Evolutionary conservation across 30 jellyfish, hydroid and myxozoan genomes (phyloP).

Genomic region (Chironex yamaguchii): DNA sequence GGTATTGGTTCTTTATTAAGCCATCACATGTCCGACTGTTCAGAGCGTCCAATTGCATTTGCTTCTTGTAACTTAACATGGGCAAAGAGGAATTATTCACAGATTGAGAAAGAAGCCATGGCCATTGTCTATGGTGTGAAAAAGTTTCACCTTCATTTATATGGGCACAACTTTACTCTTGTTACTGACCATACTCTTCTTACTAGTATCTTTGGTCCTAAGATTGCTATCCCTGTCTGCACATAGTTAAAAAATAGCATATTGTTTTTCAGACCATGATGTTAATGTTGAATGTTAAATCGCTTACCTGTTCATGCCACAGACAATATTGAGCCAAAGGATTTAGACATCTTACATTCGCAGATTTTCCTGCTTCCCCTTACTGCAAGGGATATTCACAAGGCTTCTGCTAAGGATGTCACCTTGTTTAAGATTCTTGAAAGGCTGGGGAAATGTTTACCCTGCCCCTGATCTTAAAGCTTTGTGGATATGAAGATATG

Average conservation of each 20-base stretch:
- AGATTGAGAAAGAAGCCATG: neutral
- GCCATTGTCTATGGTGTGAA: neutral
- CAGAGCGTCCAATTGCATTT: neutral
- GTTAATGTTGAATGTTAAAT: neutral
- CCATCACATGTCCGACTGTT: neutral
- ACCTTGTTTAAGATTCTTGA: neutral
- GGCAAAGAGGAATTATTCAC: neutral
- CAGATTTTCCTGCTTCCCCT: neutral
- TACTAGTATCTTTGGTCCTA: neutral
- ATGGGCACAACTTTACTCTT: neutral
- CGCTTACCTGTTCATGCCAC: neutral
- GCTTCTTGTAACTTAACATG: neutral
- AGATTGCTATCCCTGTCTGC: neutral
- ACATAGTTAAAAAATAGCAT: neutral
- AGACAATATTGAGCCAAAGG: neutral
- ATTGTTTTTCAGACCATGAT: neutral
- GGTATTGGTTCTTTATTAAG: neutral
- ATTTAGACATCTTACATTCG: neutral
- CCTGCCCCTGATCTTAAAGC: neutral
- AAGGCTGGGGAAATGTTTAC: neutral
- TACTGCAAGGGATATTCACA: neutral
- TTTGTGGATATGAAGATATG: no score
- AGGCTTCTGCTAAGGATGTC: neutral
- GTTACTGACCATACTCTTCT: neutral
- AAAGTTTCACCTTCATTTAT: neutral